Evolutionary conservation across 2,113 vertebrate genomes (phyloP).

Genomic region (Misgurnus mizolepis): DNA sequence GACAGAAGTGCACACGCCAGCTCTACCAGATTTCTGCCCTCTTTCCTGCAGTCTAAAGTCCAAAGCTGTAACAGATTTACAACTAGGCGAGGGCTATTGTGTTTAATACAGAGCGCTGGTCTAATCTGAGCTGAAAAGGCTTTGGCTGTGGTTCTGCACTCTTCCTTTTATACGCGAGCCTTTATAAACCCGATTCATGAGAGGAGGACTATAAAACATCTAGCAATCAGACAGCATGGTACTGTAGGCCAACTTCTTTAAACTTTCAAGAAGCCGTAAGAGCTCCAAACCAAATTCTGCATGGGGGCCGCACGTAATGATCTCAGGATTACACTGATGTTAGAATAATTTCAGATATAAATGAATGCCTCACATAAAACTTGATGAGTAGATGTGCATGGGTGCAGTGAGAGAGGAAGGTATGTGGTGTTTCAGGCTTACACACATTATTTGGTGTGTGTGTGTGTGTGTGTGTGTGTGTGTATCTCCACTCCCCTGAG

Average conservation of each 20-base stretch:
- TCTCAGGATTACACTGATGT: background rate
- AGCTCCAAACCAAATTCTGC: background rate
- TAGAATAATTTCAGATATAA: no score
- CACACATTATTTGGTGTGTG: constrained; percentile 41
- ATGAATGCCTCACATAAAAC: constrained; percentile 8
- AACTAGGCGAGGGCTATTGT: constrained; percentile 38
- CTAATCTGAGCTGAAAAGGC: constrained; percentile 49
- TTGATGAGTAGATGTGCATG: constrained; percentile 27
- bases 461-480: constrained; percentile 44
- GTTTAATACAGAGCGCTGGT: constrained; percentile 37
- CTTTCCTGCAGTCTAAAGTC: constrained; percentile 53
- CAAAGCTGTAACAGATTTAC: constrained; percentile 56
- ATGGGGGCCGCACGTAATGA: background rate
- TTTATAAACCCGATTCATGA: constrained; percentile 24
- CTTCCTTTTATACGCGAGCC: constrained; percentile 27
- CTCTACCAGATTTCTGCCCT: constrained; percentile 38
- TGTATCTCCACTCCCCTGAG: constrained; percentile 43
- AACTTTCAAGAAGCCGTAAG: constrained; percentile 3
- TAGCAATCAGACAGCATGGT: background rate
- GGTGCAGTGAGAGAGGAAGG: constrained; percentile 29
- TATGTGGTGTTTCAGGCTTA: constrained; percentile 43
- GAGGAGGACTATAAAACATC: constrained; percentile 17
- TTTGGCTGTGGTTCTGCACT: constrained; percentile 33
- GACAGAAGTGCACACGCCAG: constrained; percentile 3
- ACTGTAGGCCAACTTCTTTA: background rate